Conservation (phyloP, 2,797 vertebrate species). For the Alosa sapidissima region DNA sequence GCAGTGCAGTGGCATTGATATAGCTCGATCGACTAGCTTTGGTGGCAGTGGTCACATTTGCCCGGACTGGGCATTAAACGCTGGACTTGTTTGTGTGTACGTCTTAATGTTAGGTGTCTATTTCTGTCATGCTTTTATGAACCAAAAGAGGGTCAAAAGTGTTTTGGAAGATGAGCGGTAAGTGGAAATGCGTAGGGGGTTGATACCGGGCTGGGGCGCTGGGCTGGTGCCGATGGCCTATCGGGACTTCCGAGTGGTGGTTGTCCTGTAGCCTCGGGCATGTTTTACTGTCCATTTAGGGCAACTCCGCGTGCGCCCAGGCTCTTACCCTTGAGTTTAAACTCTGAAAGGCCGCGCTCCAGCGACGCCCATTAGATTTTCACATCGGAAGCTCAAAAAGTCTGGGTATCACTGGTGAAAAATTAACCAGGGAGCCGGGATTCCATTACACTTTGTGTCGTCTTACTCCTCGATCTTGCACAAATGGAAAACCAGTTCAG, state of each 20-base stretch:
- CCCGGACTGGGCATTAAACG: background rate
- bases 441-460: constrained; percentile 80
- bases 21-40: background rate
- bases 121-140: constrained; percentile 35
- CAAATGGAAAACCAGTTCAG: constrained; percentile 89
- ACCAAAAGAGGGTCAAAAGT: constrained; percentile 31
- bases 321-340: constrained; percentile 62
- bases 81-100: background rate
- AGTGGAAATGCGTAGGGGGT: constrained; percentile 53
- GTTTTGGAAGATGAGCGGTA: constrained; percentile 34
- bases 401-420: constrained; percentile 80
- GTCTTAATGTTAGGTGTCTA: constrained; percentile 4
- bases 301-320: constrained; percentile 56
- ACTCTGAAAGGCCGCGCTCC: constrained; percentile 72
- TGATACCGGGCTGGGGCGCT: constrained; percentile 30
- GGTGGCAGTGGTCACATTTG: background rate
- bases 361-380: constrained; percentile 66
- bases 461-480: constrained; percentile 81
- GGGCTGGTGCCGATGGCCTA: constrained; percentile 26
- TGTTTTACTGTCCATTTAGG: constrained; percentile 70
- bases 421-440: constrained; percentile 81
- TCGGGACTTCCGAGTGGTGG: constrained; percentile 54
- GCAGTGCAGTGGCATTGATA: background rate
- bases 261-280: constrained; percentile 52
- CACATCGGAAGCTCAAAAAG: constrained; percentile 62